These are phyloP conservation scores for Esox niger DNA, from an alignment of 2,113 vertebrate species.

Conservation along the genomic window DNA sequence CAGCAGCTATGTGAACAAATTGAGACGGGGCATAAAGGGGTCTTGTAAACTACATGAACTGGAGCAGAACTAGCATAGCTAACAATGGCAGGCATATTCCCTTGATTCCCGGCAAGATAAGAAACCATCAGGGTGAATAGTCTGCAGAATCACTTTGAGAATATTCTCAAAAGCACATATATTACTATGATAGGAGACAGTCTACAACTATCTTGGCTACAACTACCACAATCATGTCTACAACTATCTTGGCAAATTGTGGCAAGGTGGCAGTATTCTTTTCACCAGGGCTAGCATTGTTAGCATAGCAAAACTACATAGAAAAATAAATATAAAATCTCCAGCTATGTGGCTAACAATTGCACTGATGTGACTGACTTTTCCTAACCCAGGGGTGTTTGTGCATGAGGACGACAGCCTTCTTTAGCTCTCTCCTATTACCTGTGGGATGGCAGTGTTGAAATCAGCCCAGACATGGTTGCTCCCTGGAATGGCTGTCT, in stretches of 20 bases:
- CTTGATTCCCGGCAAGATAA: conserved; percentile 19
- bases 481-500: conserved; percentile 34
- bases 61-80: conserved; percentile 2
- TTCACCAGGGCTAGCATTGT: conserved; percentile 41
- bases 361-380: conserved; percentile 62
- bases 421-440: conserved; percentile 52
- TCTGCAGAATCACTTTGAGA: conserved; percentile 39
- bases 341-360: conserved; percentile 64
- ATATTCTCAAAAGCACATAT: conserved; percentile 42
- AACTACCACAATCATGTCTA: conserved; percentile 50
- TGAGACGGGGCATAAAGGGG: conserved; percentile 13
- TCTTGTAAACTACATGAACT: conserved; percentile 34
- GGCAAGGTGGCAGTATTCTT: conserved; percentile 39
- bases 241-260: conserved; percentile 58
- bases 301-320: conserved; percentile 50
- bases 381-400: conserved; percentile 44
- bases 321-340: conserved; percentile 59
- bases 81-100: conserved; percentile 17
- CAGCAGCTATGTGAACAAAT: neutral
- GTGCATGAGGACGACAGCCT: conserved; percentile 40
- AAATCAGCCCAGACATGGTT: conserved; percentile 58
- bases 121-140: conserved; percentile 30
- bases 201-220: too few species aligned
- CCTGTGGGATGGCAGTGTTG: conserved; percentile 36
- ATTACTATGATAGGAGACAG: conserved; percentile 44